phyloP scores from a whole-genome alignment of 1,140 invertebrate species.

The Forficula auricularia region DNA sequence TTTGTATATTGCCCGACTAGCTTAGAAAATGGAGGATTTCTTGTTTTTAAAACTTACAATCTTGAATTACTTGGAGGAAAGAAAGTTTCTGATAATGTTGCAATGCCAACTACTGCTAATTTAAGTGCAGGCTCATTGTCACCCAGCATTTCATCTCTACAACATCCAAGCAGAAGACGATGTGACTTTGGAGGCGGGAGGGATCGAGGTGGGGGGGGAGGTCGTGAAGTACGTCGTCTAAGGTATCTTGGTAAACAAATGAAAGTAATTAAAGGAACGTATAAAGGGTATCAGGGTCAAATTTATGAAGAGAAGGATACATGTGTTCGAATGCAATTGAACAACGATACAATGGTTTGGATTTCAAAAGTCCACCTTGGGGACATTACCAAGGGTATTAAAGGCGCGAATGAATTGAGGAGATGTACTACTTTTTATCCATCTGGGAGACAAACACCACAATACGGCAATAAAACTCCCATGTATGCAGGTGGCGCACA shows the following conservation, averaged over 20 bases:
- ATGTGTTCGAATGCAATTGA: conserved; percentile 88
- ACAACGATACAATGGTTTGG: conserved; percentile 93
- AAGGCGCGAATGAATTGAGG: conserved; percentile 48
- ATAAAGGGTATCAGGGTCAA: conserved; percentile 69
- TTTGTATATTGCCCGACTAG: conserved; percentile 88
- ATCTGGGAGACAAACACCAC: conserved; percentile 58
- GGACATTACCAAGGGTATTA: conserved; percentile 48
- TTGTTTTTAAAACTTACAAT: conserved; percentile 89
- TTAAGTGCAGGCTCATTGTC: conserved; percentile 19
- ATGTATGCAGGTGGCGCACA: conserved; percentile 71
- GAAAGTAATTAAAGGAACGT: conserved; percentile 91
- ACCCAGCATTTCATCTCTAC: conserved; percentile 66
- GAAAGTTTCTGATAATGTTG: conserved; percentile 26
- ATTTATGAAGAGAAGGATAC: conserved; percentile 87
- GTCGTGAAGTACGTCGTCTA: conserved; percentile 59
- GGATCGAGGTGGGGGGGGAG: conserved; percentile 42
- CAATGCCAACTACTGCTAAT: not conserved
- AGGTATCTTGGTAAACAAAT: conserved; percentile 93
- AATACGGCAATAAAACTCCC: conserved; percentile 72
- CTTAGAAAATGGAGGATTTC: conserved; percentile 89
- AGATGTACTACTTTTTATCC: conserved; percentile 57
- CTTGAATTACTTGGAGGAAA: conserved; percentile 74
- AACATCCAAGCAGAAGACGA: conserved; percentile 53
- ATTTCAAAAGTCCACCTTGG: conserved; percentile 84
- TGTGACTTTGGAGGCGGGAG: conserved; percentile 24